A percentile compares a stretch with the other conserved stretches of the same genome.
Evolutionary conservation across 2,888 invertebrate genomes (phyloP).

Genomic region (Heliconius sara): DNA sequence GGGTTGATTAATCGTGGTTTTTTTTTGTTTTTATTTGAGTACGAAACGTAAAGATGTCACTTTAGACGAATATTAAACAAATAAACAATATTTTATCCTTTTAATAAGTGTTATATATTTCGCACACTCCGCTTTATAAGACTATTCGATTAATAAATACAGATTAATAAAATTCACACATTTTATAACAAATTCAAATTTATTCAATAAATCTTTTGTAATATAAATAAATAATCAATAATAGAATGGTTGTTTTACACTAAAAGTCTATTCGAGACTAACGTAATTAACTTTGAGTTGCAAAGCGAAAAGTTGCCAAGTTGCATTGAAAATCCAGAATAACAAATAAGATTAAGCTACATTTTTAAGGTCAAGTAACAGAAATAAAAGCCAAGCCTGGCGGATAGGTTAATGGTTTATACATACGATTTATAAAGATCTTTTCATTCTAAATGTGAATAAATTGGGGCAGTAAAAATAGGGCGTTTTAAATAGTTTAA

Average conservation of each 20-base stretch:
- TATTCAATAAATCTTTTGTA: constrained; percentile 4
- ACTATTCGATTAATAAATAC: not conserved
- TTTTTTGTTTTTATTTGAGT: not conserved
- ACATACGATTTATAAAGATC: constrained; percentile 38
- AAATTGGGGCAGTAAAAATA: constrained; percentile 64
- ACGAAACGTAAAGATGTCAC: not conserved
- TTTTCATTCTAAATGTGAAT: constrained; percentile 56
- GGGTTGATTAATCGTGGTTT: not conserved
- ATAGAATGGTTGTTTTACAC: not conserved
- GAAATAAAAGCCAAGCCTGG: constrained; percentile 47
- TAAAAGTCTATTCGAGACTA: not conserved
- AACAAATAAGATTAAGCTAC: constrained; percentile 40
- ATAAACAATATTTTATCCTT: too few relatives aligned
- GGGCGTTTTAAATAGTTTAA: constrained; percentile 49
- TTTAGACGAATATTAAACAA: not conserved
- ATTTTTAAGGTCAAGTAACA: constrained; percentile 47
- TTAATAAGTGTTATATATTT: not conserved
- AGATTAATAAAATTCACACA: not conserved
- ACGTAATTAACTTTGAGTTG: constrained; percentile 11
- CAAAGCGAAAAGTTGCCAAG: constrained; percentile 23
- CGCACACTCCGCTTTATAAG: not conserved
- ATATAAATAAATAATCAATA: constrained; percentile 6
- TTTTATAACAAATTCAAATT: not conserved
- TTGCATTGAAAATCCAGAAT: constrained; percentile 43
- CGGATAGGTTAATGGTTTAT: constrained; percentile 46